phyloP scores from a whole-genome alignment of 2,888 invertebrate species.

The Drosophila neutralis region DNA sequence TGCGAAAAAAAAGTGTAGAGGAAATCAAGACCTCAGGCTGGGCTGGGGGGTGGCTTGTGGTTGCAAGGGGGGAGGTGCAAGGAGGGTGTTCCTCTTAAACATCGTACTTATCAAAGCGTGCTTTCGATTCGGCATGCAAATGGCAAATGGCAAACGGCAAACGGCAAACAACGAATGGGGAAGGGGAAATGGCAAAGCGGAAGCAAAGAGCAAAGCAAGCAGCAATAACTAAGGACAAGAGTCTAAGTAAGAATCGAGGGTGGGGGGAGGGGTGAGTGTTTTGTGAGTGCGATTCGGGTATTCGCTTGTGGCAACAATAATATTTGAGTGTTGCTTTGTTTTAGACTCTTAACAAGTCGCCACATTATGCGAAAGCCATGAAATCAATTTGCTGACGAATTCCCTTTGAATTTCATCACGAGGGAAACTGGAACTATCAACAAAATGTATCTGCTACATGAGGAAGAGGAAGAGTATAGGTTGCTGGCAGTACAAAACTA shows the following conservation, averaged over 20 bases:
- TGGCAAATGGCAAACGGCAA: conserved; percentile 18
- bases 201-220: conserved; percentile 45
- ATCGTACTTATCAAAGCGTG: conserved; percentile 47
- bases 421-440: not conserved
- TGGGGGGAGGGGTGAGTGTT: not conserved
- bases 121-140: conserved; percentile 61
- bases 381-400: conserved; percentile 24
- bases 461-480: not conserved
- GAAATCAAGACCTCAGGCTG: not conserved
- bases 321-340: conserved; percentile 16
- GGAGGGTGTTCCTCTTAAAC: conserved; percentile 10
- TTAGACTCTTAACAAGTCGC: not conserved
- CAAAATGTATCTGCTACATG: not conserved
- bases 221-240: conserved; percentile 49
- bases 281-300: not conserved
- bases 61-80: not conserved
- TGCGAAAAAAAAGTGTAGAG: conserved; percentile 25
- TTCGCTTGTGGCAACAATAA: conserved; percentile 17
- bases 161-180: not conserved
- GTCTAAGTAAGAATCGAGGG: conserved; percentile 21
- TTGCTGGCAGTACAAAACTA: not conserved
- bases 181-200: not conserved
- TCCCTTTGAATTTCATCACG: conserved; percentile 1
- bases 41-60: not conserved
- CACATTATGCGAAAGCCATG: conserved; percentile 3